Percentiles rank a stretch among this genome's conserved stretches.
Conservation (phyloP, 2,888 invertebrate genomes). For the Allophyes oxyacanthae region DNA sequence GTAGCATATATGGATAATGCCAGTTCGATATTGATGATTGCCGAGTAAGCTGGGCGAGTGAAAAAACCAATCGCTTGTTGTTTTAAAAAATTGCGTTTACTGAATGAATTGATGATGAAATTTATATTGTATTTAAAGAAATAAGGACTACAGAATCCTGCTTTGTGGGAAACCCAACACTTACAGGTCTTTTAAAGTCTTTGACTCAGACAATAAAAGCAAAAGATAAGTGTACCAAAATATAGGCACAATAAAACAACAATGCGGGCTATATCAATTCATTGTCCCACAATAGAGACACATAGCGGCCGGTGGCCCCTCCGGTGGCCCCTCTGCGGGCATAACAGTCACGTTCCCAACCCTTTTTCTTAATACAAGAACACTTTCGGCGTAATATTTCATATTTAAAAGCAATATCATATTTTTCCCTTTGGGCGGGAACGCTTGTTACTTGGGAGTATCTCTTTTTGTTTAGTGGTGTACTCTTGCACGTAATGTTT, state of each 20-base stretch:
- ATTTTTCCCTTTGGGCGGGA: constrained; percentile 72
- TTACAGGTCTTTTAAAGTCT: too few species aligned
- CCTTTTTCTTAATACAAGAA: constrained; percentile 81
- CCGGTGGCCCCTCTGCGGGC: constrained; percentile 53
- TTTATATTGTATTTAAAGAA: too few species aligned
- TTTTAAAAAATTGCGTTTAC: too few species aligned
- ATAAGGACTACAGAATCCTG: too few species aligned
- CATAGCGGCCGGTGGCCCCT: constrained; percentile 55
- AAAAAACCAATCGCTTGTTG: too few species aligned
- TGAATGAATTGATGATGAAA: too few species aligned
- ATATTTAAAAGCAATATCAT: constrained; percentile 86
- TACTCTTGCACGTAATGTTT: constrained; percentile 14
- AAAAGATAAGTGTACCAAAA: constrained; percentile 36
- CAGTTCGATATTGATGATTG: too few species aligned
- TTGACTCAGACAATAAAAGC: background rate
- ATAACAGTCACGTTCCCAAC: constrained; percentile 81
- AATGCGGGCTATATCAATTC: constrained; percentile 72
- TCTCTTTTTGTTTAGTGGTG: constrained; percentile 35
- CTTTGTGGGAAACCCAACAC: too few species aligned
- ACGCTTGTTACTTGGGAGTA: constrained; percentile 57
- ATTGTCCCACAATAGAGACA: constrained; percentile 82
- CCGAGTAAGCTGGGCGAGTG: too few species aligned
- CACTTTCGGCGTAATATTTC: constrained; percentile 80
- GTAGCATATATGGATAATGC: too few species aligned
- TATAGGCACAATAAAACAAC: constrained; percentile 58